Conservation (phyloP, 2,797 vertebrate species). For the Gambusia yucatana region DNA sequence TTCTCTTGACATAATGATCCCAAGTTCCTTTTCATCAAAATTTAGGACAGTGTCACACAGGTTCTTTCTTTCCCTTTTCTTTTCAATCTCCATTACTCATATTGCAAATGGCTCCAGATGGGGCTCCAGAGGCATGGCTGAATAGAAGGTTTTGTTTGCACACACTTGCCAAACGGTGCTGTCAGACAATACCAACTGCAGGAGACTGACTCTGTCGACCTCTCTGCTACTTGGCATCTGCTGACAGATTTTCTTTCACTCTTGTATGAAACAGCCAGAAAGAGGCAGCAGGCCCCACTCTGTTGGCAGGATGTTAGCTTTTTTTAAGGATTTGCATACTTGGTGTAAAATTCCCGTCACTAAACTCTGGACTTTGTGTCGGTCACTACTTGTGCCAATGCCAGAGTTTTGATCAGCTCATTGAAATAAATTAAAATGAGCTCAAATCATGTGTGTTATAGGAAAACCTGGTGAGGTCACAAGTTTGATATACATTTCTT, state of each 20-base stretch:
- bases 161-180: conserved; percentile 36
- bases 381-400: neutral
- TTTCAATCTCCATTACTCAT: conserved; percentile 46
- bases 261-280: conserved; percentile 50
- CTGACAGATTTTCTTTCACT: conserved; percentile 74
- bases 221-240: conserved; percentile 59
- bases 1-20: conserved; percentile 27
- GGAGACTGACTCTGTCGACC: conserved; percentile 45
- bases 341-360: neutral
- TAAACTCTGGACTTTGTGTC: neutral
- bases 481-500: neutral
- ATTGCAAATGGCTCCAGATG: conserved; percentile 60
- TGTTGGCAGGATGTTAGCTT: conserved; percentile 29
- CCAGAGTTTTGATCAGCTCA: neutral
- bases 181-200: conserved; percentile 56
- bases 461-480: neutral
- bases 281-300: conserved; percentile 34
- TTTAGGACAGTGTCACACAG: neutral
- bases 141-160: conserved; percentile 69
- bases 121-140: conserved; percentile 56
- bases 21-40: conserved; percentile 22
- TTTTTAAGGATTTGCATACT: neutral
- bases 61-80: conserved; percentile 5
- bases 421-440: neutral
- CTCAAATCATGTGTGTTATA: neutral